Conservation (phyloP, 1,140 invertebrate species). For the Meteorus sp. region DNA sequence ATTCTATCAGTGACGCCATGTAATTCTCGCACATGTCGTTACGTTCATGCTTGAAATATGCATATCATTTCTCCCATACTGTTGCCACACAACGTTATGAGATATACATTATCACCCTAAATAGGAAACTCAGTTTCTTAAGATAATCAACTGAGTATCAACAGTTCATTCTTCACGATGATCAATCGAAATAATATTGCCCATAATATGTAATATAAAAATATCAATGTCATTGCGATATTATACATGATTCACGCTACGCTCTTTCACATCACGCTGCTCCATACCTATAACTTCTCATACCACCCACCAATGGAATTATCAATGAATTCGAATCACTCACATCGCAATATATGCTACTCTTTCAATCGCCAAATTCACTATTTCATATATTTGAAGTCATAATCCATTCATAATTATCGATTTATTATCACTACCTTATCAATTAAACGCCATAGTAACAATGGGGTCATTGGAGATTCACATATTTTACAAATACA, state of each 20-base stretch:
- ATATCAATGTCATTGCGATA: conserved; percentile 38
- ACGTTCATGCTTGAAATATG: too few species aligned
- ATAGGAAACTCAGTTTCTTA: too few species aligned
- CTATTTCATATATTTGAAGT: conserved; percentile 5
- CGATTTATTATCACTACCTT: conserved; percentile 40
- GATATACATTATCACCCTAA: too few species aligned
- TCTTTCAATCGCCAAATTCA: conserved; percentile 4
- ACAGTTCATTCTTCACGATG: conserved; percentile 13
- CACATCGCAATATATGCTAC: background rate
- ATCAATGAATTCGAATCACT: conserved; percentile 17
- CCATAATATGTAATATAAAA: conserved; percentile 36
- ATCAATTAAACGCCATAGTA: conserved; percentile 42
- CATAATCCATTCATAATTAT: conserved; percentile 24
- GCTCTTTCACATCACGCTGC: conserved; percentile 39
- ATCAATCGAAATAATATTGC: conserved; percentile 24
- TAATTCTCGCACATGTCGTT: too few species aligned
- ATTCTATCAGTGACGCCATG: too few species aligned
- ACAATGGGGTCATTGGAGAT: conserved; percentile 39
- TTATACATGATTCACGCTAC: conserved; percentile 34
- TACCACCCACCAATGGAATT: conserved; percentile 18
- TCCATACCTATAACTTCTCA: conserved; percentile 21
- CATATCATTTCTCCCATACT: too few species aligned
- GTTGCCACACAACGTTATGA: too few species aligned
- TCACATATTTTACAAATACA: conserved; percentile 34
- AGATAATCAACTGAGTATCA: too few species aligned